phyloP scores from a whole-genome alignment of 2,888 invertebrate genomes.

The Lasioglossum malachurum region DNA sequence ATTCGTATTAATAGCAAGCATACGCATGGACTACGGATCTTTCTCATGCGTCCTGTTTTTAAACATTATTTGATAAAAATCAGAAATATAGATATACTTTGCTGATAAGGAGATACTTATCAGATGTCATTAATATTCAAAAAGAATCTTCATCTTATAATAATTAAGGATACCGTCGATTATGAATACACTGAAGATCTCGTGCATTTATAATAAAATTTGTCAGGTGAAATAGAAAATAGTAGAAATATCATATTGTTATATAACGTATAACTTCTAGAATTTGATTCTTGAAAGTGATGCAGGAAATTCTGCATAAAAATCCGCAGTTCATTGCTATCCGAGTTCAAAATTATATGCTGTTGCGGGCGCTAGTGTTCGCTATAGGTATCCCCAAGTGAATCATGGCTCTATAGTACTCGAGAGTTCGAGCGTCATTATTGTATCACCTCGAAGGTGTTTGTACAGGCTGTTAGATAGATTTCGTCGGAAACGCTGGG shows the following conservation, averaged over 20 bases:
- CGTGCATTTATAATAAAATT: background rate
- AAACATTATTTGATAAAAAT: background rate
- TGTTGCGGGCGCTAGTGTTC: background rate
- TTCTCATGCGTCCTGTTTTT: background rate
- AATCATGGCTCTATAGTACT: background rate
- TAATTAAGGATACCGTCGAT: background rate
- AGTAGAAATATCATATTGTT: background rate
- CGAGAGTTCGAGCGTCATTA: background rate
- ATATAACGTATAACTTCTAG: background rate
- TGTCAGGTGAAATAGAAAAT: background rate
- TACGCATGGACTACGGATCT: background rate
- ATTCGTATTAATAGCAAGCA: background rate
- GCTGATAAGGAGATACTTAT: no score
- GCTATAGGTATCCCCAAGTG: background rate
- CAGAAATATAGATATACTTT: no score
- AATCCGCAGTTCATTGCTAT: no score
- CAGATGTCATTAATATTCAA: background rate
- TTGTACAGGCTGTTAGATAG: background rate
- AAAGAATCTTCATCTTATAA: background rate
- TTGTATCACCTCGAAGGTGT: background rate
- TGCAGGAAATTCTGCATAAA: no score
- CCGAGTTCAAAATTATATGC: background rate
- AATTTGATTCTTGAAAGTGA: background rate
- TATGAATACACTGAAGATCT: background rate
- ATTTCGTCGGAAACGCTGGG: background rate